These are phyloP conservation scores for Sylvia borin DNA, from an alignment of 2,797 vertebrate genomes.

Conservation along the genomic window DNA sequence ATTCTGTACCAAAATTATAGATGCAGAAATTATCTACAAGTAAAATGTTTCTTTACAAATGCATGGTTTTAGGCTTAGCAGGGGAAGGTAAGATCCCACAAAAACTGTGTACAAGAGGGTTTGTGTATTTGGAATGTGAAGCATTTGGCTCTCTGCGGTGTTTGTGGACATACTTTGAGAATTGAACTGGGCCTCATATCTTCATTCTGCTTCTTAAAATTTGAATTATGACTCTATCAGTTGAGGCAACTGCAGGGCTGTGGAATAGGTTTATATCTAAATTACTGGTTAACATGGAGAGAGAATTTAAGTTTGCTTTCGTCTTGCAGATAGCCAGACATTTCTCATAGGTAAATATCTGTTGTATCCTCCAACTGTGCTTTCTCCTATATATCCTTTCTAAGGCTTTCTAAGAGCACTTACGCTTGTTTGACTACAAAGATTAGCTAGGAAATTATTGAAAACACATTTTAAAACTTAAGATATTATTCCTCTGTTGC, in stretches of 20 bases:
- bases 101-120: neutral
- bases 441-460: neutral
- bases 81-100: neutral
- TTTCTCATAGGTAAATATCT: neutral
- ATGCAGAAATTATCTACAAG: neutral
- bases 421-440: neutral
- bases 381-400: neutral
- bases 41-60: neutral
- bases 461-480: neutral
- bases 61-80: neutral
- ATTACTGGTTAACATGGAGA: neutral
- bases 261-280: neutral
- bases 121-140: neutral
- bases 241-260: neutral
- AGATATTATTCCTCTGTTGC: neutral
- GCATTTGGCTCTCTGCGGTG: neutral
- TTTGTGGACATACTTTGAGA: neutral
- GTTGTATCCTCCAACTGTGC: neutral
- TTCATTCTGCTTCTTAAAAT: neutral
- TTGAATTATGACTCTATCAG: neutral
- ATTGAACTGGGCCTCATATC: neutral
- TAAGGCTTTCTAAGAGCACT: neutral
- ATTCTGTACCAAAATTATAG: neutral
- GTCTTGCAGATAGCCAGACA: neutral
- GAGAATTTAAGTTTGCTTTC: neutral